Evolutionary conservation across 2,113 vertebrate species (phyloP), one percentile per base, ranked within the genome.

Genomic region (Poicephalus gulielmi): DNA sequence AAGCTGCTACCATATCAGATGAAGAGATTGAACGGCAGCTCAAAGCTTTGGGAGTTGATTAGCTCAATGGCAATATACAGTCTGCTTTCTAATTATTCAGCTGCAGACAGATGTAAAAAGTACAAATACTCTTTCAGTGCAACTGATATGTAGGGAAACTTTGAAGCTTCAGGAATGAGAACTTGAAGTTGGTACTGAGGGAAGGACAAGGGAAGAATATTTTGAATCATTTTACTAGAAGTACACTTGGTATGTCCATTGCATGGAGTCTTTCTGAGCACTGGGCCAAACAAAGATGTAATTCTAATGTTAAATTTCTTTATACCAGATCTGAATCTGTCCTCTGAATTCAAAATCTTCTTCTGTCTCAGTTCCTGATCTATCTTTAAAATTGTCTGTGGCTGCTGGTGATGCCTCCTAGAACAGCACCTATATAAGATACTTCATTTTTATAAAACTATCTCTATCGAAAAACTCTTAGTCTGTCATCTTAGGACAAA

Each of bases 11-110:
- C 37, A 99, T 99, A 92, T 99, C 99, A 0, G 99, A 99, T 80
- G 99, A 99, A 70, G 99, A 99, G 97, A 99, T 99, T 52, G 99
- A 99, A 97, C 98, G 99, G 83, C 99, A 99, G 95, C 99, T 99
- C 78, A 98, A 99, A 97, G 99, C 99, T 47, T 95, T 99, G 95
- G 99, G 99, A 91, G 99, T 99, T 90, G 99, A 99, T 98, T 99
- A 99, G 98, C 60, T 39, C 13, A 73, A 39, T 30, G 69, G 63
- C 85, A 33, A 4, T 68, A 55, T 35, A 35, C 79, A 85, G 35
- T 60, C 94, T 95, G 89, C 83, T 57, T 91, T 90, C 92, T 69
- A 59, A 75, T 49, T 92, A 86, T 44, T 94, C 90, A 73, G 35
- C 93, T 79, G 69, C 37, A 82, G 60, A 64, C 83, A 82, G 69